Evolutionary conservation across 2,113 vertebrate species (phyloP).

Genomic region (Cheirogaleus medius): DNA sequence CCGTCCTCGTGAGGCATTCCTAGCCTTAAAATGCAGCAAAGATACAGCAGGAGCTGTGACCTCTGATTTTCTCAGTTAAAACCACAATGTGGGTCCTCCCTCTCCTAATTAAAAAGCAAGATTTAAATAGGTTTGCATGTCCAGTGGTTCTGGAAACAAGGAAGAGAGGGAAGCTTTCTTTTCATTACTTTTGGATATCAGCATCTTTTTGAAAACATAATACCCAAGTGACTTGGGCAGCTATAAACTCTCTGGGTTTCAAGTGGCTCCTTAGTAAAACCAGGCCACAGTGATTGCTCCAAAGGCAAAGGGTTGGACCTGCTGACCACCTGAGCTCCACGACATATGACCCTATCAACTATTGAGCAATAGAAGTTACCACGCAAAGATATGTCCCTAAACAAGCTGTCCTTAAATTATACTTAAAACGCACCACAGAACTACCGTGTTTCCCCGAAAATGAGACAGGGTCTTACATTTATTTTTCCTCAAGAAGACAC

Average conservation of each 20-base stretch:
- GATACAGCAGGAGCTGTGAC: neutral
- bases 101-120: neutral
- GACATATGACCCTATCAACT: neutral
- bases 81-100: neutral
- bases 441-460: no score
- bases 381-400: neutral
- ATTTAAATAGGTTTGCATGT: neutral
- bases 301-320: neutral
- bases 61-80: neutral
- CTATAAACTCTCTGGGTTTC: neutral
- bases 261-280: neutral
- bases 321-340: neutral
- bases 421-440: neutral
- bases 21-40: neutral
- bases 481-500: no score
- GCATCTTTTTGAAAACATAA: neutral
- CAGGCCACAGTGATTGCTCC: neutral
- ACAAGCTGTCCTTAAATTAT: neutral
- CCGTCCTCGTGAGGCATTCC: neutral
- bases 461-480: no score
- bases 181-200: neutral
- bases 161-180: neutral
- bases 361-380: neutral
- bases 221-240: neutral
- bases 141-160: slow-evolving; percentile 1